Percentiles rank a stretch among this genome's conserved stretches.
Conservation (phyloP, 1,140 invertebrate species). For the Bradynema listronoti region DNA sequence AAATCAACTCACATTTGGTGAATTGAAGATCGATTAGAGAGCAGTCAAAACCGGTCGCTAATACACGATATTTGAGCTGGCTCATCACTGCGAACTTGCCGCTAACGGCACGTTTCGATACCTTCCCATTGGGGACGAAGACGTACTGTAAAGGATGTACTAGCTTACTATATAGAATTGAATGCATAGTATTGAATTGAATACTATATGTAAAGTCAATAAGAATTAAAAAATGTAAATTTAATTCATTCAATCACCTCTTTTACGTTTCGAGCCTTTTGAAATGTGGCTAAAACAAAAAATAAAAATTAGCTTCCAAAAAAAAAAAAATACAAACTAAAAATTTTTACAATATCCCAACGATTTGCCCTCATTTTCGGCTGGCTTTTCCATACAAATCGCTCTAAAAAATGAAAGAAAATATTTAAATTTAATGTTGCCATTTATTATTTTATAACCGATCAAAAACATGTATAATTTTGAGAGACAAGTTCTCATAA, state of each 20-base stretch:
- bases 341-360: neutral
- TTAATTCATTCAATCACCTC: conserved; percentile 5
- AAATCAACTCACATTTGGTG: conserved; percentile 20
- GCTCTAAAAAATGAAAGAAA: conserved; percentile 4
- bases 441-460: too few species aligned
- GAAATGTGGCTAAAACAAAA: conserved; percentile 4
- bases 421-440: too few species aligned
- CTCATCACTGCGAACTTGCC: conserved; percentile 12
- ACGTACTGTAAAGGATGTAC: conserved; percentile 14
- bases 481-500: too few species aligned
- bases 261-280: conserved; percentile 4
- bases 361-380: neutral
- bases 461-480: too few species aligned
- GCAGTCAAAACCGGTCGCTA: neutral
- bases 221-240: neutral
- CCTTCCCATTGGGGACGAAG: conserved; percentile 13
- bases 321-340: too few species aligned
- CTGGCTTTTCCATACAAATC: conserved; percentile 7
- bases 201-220: neutral
- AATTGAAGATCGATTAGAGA: conserved; percentile 26
- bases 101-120: neutral
- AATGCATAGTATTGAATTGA: neutral
- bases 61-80: conserved; percentile 8
- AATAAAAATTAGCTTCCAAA: conserved; percentile 1
- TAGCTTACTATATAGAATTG: neutral